Conservation (phyloP, 2,113 vertebrate genomes). For the Bucco capensis region DNA sequence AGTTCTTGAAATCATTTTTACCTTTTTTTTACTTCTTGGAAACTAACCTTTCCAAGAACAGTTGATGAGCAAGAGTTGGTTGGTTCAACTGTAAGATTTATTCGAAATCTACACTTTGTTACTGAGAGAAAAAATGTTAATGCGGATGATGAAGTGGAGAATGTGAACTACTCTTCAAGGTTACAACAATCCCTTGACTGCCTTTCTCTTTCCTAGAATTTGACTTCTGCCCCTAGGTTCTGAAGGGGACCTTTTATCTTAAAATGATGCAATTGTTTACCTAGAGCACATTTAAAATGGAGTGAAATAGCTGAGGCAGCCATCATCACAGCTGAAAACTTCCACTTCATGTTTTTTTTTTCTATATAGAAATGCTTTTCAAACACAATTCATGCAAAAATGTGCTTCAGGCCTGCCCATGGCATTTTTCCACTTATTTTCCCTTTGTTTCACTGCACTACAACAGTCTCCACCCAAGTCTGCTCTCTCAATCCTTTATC, state of each 20-base stretch:
- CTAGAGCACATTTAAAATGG: background rate
- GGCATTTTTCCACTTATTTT: background rate
- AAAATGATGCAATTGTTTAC: background rate
- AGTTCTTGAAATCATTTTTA: background rate
- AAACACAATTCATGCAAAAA: background rate
- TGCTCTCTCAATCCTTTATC: background rate
- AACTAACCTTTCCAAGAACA: background rate
- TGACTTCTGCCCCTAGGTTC: background rate
- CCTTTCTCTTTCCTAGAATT: background rate
- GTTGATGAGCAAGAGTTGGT: background rate
- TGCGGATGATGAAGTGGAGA: background rate
- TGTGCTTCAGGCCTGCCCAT: background rate
- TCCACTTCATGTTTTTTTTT: background rate
- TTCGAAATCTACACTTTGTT: background rate
- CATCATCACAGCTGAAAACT: background rate
- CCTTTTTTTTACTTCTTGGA: background rate
- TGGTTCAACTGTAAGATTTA: background rate
- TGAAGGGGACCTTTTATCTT: background rate
- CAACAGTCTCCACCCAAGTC: background rate
- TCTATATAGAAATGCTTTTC: background rate
- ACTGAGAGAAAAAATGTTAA: background rate
- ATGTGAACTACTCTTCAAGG: rapidly evolving
- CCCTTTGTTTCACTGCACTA: background rate
- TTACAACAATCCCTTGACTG: background rate
- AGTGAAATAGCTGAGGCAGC: background rate